phyloP scores from a whole-genome alignment of 2,113 vertebrate genomes.

The Bufo bufo region DNA sequence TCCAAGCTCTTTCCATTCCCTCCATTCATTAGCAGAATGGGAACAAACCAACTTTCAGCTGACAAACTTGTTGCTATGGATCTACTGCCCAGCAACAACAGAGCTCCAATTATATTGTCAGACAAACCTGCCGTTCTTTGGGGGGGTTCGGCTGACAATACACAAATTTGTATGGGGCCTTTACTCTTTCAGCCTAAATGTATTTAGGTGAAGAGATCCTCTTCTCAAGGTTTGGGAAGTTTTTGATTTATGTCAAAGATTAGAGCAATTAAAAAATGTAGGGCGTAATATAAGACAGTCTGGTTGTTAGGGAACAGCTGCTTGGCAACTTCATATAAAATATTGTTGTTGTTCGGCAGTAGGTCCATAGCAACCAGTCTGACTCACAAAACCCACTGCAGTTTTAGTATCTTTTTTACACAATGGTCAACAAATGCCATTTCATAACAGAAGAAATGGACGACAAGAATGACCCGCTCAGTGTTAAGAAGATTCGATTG shows the following conservation, averaged over 20 bases:
- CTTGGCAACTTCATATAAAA: not conserved
- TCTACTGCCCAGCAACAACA: not conserved
- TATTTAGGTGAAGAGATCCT: not conserved
- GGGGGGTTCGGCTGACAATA: too few species aligned
- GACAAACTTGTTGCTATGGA: not conserved
- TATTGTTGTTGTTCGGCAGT: not conserved
- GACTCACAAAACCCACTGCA: conserved; percentile 4
- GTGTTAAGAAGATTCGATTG: not conserved
- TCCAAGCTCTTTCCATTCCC: too few species aligned
- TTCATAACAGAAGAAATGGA: not conserved
- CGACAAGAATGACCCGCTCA: conserved; percentile 10
- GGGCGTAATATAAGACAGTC: not conserved
- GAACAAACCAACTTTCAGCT: not conserved
- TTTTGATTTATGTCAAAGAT: not conserved
- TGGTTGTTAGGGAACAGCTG: not conserved
- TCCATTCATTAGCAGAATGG: not conserved
- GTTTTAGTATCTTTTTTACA: conserved; percentile 17
- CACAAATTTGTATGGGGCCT: too few species aligned
- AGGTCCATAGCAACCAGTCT: not conserved
- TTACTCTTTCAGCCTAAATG: not conserved
- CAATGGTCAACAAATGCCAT: not conserved
- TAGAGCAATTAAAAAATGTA: not conserved
- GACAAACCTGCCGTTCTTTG: too few species aligned
- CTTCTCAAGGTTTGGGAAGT: not conserved
- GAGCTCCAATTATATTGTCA: too few species aligned